A percentile compares a stretch with the other conserved stretches of the same genome.
These are phyloP conservation scores for Amaurobius ferox DNA, from an alignment of 2,888 invertebrate genomes.

Conservation along the genomic window DNA sequence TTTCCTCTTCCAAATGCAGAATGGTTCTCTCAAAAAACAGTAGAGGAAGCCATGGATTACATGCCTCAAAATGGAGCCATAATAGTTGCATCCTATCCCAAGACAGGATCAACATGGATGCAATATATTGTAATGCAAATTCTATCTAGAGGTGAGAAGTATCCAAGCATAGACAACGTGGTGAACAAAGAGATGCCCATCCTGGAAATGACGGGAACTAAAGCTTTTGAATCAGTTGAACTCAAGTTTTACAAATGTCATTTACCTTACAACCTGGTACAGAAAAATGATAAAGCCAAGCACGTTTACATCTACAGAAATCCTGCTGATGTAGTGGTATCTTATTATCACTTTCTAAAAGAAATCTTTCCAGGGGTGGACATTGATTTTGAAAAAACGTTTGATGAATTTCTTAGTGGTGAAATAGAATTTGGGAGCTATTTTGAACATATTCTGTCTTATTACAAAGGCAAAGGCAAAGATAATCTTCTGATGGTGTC, in stretches of 20 bases:
- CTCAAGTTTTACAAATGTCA: neutral
- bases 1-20: no score
- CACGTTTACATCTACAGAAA: conserved; percentile 79
- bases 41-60: conserved; percentile 14
- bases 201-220: conserved; percentile 44
- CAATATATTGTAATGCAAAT: conserved; percentile 63
- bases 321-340: conserved; percentile 78
- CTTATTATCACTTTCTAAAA: conserved; percentile 77
- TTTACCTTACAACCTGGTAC: neutral
- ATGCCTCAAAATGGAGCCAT: conserved; percentile 43
- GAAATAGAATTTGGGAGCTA: conserved; percentile 74
- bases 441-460: conserved; percentile 66
- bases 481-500: conserved; percentile 77
- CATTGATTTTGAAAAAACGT: conserved; percentile 76
- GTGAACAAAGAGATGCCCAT: conserved; percentile 69
- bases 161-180: conserved; percentile 74
- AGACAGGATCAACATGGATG: conserved; percentile 70
- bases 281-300: conserved; percentile 73
- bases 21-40: neutral
- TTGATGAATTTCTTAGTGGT: conserved; percentile 77
- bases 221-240: conserved; percentile 2
- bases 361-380: neutral
- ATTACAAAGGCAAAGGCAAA: conserved; percentile 71
- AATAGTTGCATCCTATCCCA: conserved; percentile 62
- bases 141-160: conserved; percentile 46